Percentiles rank a stretch among this genome's conserved stretches.
These are phyloP conservation scores for Eulimnadia texana DNA, from an alignment of 1,140 invertebrate species.

Conservation along the genomic window DNA sequence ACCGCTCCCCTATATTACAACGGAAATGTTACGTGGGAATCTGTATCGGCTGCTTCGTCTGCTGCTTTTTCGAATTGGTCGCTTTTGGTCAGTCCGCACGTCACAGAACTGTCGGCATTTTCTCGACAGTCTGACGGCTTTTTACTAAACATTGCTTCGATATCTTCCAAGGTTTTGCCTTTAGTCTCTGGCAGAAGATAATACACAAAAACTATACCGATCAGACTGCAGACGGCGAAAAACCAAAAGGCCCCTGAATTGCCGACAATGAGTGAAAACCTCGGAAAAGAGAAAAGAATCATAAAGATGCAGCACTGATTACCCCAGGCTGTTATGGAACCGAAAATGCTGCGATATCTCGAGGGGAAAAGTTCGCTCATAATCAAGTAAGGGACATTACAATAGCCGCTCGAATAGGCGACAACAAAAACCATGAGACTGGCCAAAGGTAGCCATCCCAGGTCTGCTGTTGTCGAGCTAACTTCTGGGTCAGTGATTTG, in stretches of 20 bases:
- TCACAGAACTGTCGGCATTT: too few species aligned
- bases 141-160: constrained; percentile 27
- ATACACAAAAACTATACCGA: constrained; percentile 53
- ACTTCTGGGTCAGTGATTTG: constrained; percentile 19
- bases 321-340: constrained; percentile 41
- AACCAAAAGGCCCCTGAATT: constrained; percentile 65
- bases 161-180: constrained; percentile 67
- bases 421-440: constrained; percentile 73
- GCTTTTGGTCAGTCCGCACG: too few species aligned
- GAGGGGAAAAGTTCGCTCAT: constrained; percentile 37
- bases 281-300: constrained; percentile 61
- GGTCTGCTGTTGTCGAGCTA: constrained; percentile 37
- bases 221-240: constrained; percentile 48
- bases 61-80: too few species aligned
- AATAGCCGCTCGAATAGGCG: constrained; percentile 72
- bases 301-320: constrained; percentile 73
- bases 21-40: too few species aligned
- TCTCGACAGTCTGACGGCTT: too few species aligned
- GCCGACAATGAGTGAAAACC: constrained; percentile 46
- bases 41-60: too few species aligned
- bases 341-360: constrained; percentile 29
- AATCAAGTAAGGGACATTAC: constrained; percentile 35
- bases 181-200: constrained; percentile 79
- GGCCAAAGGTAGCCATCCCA: constrained; percentile 62
- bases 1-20: too few species aligned